Evolutionary conservation across 2,113 vertebrate species (phyloP), one percentile per base, ranked within the genome.

Genomic region (Lagopus leucura): DNA sequence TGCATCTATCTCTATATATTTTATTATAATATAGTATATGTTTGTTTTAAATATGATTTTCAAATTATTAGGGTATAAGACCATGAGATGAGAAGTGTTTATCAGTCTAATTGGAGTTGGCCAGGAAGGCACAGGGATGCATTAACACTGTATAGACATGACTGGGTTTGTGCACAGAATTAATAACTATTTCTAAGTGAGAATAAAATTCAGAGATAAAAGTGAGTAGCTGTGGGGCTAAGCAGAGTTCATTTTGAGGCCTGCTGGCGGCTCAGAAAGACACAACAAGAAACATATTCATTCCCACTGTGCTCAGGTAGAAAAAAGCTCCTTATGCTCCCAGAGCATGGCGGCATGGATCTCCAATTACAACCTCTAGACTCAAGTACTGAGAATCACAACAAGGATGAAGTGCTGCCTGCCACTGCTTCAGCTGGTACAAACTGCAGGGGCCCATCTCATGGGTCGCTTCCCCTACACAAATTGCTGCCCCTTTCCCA

Each of bases 381-480:
- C 32, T 83, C 43, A 47, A 42, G 38, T 14, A 8, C 6, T 22
- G 14, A 65, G 54, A 60, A 15, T 64, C 21, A 66, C 25, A 4
- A 30, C 42, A 60, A 47, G 0, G 13, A 77, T 30, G 67, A 87
- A 94, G 78, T 0, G 0, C 32, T 82, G 64, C 38, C 67, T 74
- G 55, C 50, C 72, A n/a, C 72, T 67, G 34, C 45, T 93, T 66
- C 72, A 65, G 65, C 50, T 83, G 87, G 55, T 43, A 10, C 60
- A 43, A 48, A 4, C 92, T 25, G 64, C 75, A 71, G 85, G 69
- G 80, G 42, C 34, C 42, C 48, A 28, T 55, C 74, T 84, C 83
- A 87, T 73, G 94, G 95, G 88, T 96, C 96, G 93, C 45, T 58
- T 94, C 90, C 66, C 47, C 88, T 48, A 47, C 74, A 89, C 66